Conservation (phyloP, 2,113 vertebrate genomes). For the Delphinus delphis region DNA sequence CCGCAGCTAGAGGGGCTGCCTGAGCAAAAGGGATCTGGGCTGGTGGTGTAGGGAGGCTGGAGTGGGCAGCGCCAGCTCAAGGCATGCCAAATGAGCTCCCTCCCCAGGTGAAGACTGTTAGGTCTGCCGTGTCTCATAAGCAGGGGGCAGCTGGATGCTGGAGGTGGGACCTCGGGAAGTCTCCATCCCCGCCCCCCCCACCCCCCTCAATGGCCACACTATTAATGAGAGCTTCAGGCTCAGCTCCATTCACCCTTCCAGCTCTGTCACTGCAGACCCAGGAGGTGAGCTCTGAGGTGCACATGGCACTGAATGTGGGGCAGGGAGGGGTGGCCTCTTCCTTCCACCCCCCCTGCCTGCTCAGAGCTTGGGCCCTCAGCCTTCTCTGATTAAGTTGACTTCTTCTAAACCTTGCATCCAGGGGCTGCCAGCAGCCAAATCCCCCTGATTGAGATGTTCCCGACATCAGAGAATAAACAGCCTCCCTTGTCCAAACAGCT, state of each 20-base stretch:
- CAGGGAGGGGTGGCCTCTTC: background rate
- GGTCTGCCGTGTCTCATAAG: background rate
- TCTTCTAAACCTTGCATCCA: slow-evolving; percentile 26
- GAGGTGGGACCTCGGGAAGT: background rate
- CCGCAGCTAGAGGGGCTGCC: background rate
- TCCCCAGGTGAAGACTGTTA: background rate
- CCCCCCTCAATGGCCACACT: background rate
- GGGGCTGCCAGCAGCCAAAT: slow-evolving; percentile 56
- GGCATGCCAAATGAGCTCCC: background rate
- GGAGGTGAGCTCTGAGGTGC: background rate
- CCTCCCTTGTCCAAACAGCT: slow-evolving; percentile 58
- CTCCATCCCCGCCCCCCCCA: background rate
- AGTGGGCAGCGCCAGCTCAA: background rate
- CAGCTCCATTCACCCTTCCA: background rate
- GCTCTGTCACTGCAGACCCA: background rate
- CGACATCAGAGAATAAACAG: slow-evolving; percentile 69
- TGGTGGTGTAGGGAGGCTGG: background rate
- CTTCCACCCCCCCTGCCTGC: background rate
- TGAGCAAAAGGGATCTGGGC: background rate
- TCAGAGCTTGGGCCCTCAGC: background rate
- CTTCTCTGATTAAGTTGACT: slow-evolving; percentile 52
- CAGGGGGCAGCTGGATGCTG: background rate
- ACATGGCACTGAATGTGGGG: background rate
- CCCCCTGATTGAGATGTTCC: slow-evolving; percentile 65
- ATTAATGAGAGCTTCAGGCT: background rate